Percentiles rank a stretch among this genome's conserved stretches.
These are phyloP conservation scores for Sinocyclocheilus anophthalmus DNA, from an alignment of 2,113 vertebrate genomes.

Conservation along the genomic window DNA sequence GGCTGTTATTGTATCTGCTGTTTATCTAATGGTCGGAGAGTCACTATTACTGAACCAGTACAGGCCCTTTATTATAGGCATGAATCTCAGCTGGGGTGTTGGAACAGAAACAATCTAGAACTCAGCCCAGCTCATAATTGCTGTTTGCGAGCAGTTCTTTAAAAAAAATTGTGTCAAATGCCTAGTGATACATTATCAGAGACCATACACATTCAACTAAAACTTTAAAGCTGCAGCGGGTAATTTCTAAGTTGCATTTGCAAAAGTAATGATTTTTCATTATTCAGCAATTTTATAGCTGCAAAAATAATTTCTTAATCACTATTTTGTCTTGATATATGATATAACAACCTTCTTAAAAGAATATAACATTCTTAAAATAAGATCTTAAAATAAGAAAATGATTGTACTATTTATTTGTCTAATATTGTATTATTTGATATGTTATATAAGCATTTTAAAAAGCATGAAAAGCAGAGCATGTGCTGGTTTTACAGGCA, in stretches of 20 bases:
- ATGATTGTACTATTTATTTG: too few species aligned
- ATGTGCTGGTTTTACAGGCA: background rate
- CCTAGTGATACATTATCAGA: background rate
- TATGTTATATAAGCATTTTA: too few species aligned
- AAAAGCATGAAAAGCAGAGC: background rate
- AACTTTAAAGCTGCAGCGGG: background rate
- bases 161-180: background rate
- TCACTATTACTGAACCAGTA: conserved; percentile 11
- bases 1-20: conserved; percentile 10
- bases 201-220: background rate
- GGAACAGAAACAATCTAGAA: conserved; percentile 6
- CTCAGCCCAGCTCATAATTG: conserved; percentile 13
- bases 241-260: background rate
- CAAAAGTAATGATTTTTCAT: background rate
- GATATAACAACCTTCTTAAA: background rate
- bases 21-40: conserved; percentile 20
- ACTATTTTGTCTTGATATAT: background rate
- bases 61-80: conserved; percentile 1
- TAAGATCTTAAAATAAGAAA: background rate
- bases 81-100: conserved; percentile 6
- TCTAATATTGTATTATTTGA: background rate
- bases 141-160: conserved; percentile 1
- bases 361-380: background rate
- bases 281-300: background rate
- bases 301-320: background rate